A percentile compares a stretch with the other conserved stretches of the same genome.
Evolutionary conservation across 2,888 invertebrate species (phyloP).

Genomic region (Tipula helvola): DNA sequence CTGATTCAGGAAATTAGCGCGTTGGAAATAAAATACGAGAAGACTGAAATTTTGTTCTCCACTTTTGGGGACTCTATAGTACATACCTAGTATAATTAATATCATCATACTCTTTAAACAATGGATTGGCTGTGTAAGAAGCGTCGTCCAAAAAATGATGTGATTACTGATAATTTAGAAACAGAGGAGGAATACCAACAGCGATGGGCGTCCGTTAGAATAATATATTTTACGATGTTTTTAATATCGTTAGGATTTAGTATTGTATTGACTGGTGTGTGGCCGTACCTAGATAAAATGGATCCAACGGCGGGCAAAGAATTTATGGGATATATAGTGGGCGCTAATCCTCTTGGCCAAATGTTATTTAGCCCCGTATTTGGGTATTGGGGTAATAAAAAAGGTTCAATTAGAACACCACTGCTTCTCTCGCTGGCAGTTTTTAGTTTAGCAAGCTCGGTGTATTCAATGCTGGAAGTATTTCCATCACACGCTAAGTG

Average conservation of each 20-base stretch:
- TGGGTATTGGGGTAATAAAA: conserved; percentile 73
- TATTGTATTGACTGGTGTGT: conserved; percentile 74
- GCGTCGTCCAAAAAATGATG: neutral
- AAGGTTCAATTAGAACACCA: conserved; percentile 58
- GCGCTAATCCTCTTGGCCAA: conserved; percentile 78
- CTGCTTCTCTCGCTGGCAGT: conserved; percentile 54
- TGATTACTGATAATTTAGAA: conserved; percentile 45
- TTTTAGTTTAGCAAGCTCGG: conserved; percentile 57
- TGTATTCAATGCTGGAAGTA: conserved; percentile 65
- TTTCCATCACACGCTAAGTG: conserved; percentile 48
- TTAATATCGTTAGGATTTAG: conserved; percentile 81
- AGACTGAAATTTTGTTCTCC: neutral
- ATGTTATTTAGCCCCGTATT: conserved; percentile 73
- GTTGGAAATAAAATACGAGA: neutral
- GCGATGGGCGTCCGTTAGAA: conserved; percentile 66
- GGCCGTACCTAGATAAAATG: conserved; percentile 79
- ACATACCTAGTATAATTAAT: neutral
- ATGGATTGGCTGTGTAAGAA: neutral
- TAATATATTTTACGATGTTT: conserved; percentile 83
- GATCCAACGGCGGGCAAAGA: conserved; percentile 68
- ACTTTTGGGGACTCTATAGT: neutral
- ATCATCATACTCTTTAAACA: neutral
- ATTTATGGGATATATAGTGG: conserved; percentile 71
- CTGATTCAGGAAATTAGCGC: neutral
- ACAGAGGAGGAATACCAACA: conserved; percentile 49